Evolutionary conservation across 2,113 vertebrate species (phyloP), one percentile per base, ranked within the genome.

Genomic region (Rhegmatorhina hoffmannsi): DNA sequence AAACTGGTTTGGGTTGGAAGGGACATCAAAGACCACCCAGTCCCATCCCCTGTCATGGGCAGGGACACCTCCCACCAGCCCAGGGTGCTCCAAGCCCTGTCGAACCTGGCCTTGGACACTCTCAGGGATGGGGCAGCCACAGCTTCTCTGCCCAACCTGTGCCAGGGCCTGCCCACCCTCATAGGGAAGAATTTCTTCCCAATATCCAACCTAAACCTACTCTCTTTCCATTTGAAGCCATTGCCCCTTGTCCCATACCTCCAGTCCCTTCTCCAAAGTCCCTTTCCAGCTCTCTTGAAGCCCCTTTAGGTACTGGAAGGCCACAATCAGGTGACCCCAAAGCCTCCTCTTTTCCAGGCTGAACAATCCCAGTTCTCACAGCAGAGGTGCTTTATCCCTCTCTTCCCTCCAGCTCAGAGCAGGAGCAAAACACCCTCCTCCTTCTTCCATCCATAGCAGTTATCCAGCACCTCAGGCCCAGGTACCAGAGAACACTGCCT

Each of bases 11-110:
- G 16, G 13, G 24, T 31, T 62, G n/a, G 25, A 76, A 55, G 6
- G 7, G 7, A 20, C 2, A 3, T 60, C 21, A 31, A 60, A 53
- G 24, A 4, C 0, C 24, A 55, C 18, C 11, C 5, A 1, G 1
- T 40, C 40, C 67, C n/a, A 40, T 0, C 6, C 19, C 28, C 14
- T 47, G 29, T n/a, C n/a, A 19, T 19, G 28, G 26, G 14, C 5
- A 80, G n/a, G 25, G 14, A 33, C 38, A 60, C 1, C 8, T 74
- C 4, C 53, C 46, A 62, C 20, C 1, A 0, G 0, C 17, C 40
- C 55, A 55, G 20, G 25, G 0, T 4, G 47, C 25, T 62, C 87
- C 78, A 81, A 67, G 5, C 5, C 23, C 17, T 0, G 0, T 13
- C 31, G 62, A 68, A 0, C 29, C 53, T 69, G 70, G 24, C 13